These are phyloP conservation scores for Sebastes cheni DNA, from an alignment of 2,797 vertebrate species.

Conservation along the genomic window DNA sequence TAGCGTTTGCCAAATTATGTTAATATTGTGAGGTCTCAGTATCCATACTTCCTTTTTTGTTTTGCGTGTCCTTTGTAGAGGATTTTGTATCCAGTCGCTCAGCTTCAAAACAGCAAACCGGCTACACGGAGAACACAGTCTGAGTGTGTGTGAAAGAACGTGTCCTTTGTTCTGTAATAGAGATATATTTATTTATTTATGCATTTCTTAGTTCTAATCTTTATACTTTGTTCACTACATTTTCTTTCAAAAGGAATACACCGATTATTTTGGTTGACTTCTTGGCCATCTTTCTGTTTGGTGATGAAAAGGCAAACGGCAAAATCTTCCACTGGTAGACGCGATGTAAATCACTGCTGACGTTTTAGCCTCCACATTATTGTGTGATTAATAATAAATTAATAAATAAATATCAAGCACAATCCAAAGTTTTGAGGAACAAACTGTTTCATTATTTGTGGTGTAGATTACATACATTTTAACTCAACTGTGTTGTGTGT, in stretches of 20 bases:
- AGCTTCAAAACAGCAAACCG: constrained; percentile 9
- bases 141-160: constrained; percentile 15
- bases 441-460: background rate
- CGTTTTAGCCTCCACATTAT: background rate
- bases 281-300: background rate
- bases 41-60: background rate
- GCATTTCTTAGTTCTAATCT: constrained; percentile 44
- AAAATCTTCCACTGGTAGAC: background rate
- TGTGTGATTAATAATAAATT: background rate
- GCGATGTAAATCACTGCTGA: background rate
- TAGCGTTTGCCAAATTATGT: background rate
- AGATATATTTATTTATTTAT: constrained; percentile 77
- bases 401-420: background rate
- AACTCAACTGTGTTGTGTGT: background rate
- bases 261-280: background rate
- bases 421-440: background rate
- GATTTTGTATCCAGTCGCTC: background rate
- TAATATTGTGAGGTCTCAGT: background rate
- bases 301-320: constrained; percentile 12
- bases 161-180: constrained; percentile 26
- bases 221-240: background rate
- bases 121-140: background rate
- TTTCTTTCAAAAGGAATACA: constrained; percentile 20
- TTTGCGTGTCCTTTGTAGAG: background rate
- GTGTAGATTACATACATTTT: background rate